These are phyloP conservation scores for Stomatorhinus ivindoensis DNA, from an alignment of 2,113 vertebrate genomes.

Conservation along the genomic window DNA sequence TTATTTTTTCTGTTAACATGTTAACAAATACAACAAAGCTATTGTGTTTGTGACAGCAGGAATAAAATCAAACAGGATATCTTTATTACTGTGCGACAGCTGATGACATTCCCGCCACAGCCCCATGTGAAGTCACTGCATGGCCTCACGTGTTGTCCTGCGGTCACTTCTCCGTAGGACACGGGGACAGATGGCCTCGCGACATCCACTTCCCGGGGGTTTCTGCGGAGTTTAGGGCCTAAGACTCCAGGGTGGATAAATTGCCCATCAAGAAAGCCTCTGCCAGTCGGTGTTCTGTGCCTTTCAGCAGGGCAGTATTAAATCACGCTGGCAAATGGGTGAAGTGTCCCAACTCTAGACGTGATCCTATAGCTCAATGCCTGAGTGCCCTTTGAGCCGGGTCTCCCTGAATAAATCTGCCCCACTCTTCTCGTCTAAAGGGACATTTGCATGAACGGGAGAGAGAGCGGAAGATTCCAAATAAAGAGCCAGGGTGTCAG, in stretches of 20 bases:
- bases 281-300: constrained; percentile 28
- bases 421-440: constrained; percentile 45
- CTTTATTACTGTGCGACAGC: neutral
- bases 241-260: neutral
- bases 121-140: neutral
- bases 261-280: neutral
- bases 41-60: neutral
- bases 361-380: constrained; percentile 52
- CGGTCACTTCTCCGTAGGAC: neutral
- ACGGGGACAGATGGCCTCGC: neutral
- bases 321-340: constrained; percentile 39
- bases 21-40: neutral
- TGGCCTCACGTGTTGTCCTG: neutral
- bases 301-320: constrained; percentile 39
- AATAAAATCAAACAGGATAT: neutral
- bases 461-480: constrained; percentile 50
- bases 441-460: constrained; percentile 47
- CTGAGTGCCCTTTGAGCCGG: constrained; percentile 44
- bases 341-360: constrained; percentile 44
- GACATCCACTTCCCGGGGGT: neutral
- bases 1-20: neutral
- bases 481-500: constrained; percentile 58
- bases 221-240: neutral
- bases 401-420: constrained; percentile 54
- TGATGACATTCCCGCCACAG: neutral